These are phyloP conservation scores for Conopomorpha cramerella DNA, from an alignment of 1,140 invertebrate genomes.

Conservation along the genomic window DNA sequence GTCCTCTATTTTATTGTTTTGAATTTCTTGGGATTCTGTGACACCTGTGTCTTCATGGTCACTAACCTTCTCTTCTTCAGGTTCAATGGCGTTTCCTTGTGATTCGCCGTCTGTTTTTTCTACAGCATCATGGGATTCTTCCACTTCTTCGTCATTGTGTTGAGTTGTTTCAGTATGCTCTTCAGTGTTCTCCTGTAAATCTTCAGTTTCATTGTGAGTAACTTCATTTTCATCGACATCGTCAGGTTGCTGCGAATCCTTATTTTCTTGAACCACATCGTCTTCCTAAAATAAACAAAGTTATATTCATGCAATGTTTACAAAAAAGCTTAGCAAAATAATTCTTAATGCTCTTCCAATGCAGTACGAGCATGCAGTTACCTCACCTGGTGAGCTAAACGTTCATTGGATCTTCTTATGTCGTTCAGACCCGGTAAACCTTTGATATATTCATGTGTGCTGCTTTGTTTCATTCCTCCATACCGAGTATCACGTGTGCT, in stretches of 20 bases:
- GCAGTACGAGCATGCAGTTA: conserved; percentile 31
- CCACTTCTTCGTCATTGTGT: conserved; percentile 3
- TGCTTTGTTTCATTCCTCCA: conserved; percentile 41
- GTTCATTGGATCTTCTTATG: conserved; percentile 18
- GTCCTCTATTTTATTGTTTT: conserved; percentile 5
- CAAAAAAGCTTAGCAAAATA: conserved; percentile 48
- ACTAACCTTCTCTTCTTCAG: conserved; percentile 10
- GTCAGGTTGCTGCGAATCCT: conserved; percentile 4
- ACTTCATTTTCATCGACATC: conserved; percentile 7
- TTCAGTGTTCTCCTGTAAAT: conserved; percentile 12
- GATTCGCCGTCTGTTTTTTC: too few relatives aligned
- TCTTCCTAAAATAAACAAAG: conserved; percentile 31
- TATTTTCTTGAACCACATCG: conserved; percentile 6
- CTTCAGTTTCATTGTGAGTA: conserved; percentile 8
- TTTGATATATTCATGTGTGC: conserved; percentile 43
- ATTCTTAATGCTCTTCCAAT: conserved; percentile 16
- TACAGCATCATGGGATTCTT: too few relatives aligned
- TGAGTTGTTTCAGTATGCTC: conserved; percentile 6
- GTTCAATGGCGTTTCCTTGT: too few relatives aligned
- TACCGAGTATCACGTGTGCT: conserved; percentile 20
- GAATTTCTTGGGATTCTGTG: too few relatives aligned
- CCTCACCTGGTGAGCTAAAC: conserved; percentile 29
- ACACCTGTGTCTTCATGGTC: conserved; percentile 1
- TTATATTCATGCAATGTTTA: conserved; percentile 49
- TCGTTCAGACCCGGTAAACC: conserved; percentile 46